Conservation (phyloP, 2,888 invertebrate species). For the Chrysina gloriosa region DNA sequence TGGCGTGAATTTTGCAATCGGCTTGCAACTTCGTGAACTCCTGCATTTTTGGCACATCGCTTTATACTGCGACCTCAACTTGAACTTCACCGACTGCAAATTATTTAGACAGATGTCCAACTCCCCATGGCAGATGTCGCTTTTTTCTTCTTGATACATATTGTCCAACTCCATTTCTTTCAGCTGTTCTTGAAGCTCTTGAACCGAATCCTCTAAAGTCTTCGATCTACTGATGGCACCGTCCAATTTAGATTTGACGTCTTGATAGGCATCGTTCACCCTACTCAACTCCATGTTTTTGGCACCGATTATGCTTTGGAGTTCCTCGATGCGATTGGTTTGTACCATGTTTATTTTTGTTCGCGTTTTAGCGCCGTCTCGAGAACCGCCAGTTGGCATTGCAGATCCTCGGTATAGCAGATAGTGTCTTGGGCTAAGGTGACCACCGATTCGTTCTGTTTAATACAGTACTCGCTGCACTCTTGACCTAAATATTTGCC, state of each 20-base stretch:
- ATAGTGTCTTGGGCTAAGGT: conserved; percentile 38
- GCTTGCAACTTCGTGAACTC: conserved; percentile 53
- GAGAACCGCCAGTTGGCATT: conserved; percentile 35
- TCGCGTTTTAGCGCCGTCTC: conserved; percentile 43
- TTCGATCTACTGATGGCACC: conserved; percentile 24
- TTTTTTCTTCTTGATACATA: conserved; percentile 48
- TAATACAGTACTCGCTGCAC: conserved; percentile 31
- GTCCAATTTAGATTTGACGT: conserved; percentile 36
- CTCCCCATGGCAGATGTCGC: conserved; percentile 44
- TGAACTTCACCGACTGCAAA: conserved; percentile 48
- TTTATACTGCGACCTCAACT: conserved; percentile 52
- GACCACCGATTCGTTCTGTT: conserved; percentile 33
- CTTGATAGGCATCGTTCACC: conserved; percentile 49
- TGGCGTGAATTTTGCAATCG: conserved; percentile 55
- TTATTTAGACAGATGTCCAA: conserved; percentile 44
- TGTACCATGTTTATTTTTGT: conserved; percentile 45
- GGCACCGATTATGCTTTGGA: conserved; percentile 54
- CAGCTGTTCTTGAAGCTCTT: conserved; percentile 61
- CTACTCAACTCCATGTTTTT: conserved; percentile 49
- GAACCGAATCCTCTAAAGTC: conserved; percentile 54
- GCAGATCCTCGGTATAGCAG: conserved; percentile 30
- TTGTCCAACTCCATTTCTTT: conserved; percentile 60
- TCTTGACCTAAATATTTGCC: conserved; percentile 24
- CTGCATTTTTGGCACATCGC: conserved; percentile 52
- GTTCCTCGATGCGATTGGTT: conserved; percentile 55